These are phyloP conservation scores for Chloropsis cyanopogon DNA, from an alignment of 2,113 vertebrate genomes.

Conservation along the genomic window DNA sequence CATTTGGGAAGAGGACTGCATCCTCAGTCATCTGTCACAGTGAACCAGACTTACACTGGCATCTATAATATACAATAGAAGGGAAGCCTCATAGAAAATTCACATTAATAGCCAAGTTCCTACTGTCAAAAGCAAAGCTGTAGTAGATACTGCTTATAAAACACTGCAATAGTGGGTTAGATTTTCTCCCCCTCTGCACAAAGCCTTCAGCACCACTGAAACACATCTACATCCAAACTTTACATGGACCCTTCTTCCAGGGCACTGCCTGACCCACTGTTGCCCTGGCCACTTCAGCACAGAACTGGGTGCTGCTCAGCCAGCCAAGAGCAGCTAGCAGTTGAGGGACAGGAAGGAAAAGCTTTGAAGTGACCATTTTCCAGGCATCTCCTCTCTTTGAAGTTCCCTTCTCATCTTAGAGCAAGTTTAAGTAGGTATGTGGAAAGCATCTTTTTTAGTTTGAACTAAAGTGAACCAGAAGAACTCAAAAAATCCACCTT, in stretches of 20 bases:
- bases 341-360: background rate
- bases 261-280: background rate
- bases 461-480: background rate
- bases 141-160: background rate
- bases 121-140: background rate
- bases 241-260: accelerated
- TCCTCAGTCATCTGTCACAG: background rate
- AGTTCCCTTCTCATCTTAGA: background rate
- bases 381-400: background rate
- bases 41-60: background rate
- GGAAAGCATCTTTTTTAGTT: background rate
- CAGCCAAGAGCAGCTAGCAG: background rate
- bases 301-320: background rate
- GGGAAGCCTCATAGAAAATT: background rate
- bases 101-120: background rate
- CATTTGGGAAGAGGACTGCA: background rate
- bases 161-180: background rate
- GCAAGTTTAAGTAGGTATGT: background rate
- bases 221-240: background rate
- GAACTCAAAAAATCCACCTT: background rate
- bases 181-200: no score
- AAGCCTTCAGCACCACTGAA: background rate
- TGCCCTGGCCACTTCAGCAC: background rate
- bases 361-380: background rate
- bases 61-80: background rate